phyloP scores from a whole-genome alignment of 2,888 invertebrate species.

The Sarcophaga variegata region DNA sequence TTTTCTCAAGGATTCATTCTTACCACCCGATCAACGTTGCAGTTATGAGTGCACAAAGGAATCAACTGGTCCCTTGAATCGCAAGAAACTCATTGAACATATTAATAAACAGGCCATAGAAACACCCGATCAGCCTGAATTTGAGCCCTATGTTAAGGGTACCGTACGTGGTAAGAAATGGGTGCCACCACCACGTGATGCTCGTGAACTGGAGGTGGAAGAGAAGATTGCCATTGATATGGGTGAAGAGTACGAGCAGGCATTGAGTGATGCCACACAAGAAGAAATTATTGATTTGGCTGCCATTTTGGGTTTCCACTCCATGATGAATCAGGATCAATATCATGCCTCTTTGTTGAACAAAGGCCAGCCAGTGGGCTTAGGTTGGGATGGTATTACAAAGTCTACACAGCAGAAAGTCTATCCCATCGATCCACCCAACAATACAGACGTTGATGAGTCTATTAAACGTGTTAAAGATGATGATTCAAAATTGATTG shows the following conservation, averaged over 20 bases:
- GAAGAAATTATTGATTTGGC: slow-evolving; percentile 99
- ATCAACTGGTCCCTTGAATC: slow-evolving; percentile 97
- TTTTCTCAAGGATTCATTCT: slow-evolving; percentile 91
- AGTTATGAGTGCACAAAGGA: slow-evolving; percentile 97
- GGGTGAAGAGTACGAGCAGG: slow-evolving; percentile 96
- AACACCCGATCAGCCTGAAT: slow-evolving; percentile 98
- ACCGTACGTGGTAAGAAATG: slow-evolving; percentile 95
- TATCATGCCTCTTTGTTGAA: slow-evolving; percentile 97
- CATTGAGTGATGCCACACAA: slow-evolving; percentile 93
- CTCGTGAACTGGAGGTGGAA: slow-evolving; percentile 90
- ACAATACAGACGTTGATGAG: slow-evolving; percentile 96
- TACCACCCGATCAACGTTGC: slow-evolving; percentile 97
- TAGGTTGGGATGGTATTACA: slow-evolving; percentile 97
- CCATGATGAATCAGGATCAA: slow-evolving; percentile 99
- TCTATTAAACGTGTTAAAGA: slow-evolving; percentile 94
- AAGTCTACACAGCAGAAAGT: slow-evolving; percentile 95
- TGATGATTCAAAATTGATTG: slow-evolving; percentile 92
- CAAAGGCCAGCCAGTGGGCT: slow-evolving; percentile 93
- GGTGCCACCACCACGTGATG: slow-evolving; percentile 89
- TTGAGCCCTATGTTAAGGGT: slow-evolving; percentile 96
- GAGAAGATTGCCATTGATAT: slow-evolving; percentile 96
- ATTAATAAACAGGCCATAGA: slow-evolving; percentile 99
- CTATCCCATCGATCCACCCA: slow-evolving; percentile 97
- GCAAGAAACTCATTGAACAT: slow-evolving; percentile 97
- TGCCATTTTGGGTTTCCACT: slow-evolving; percentile 99